phyloP scores from a whole-genome alignment of 2,797 vertebrate species.

The Eleutherodactylus coqui region DNA sequence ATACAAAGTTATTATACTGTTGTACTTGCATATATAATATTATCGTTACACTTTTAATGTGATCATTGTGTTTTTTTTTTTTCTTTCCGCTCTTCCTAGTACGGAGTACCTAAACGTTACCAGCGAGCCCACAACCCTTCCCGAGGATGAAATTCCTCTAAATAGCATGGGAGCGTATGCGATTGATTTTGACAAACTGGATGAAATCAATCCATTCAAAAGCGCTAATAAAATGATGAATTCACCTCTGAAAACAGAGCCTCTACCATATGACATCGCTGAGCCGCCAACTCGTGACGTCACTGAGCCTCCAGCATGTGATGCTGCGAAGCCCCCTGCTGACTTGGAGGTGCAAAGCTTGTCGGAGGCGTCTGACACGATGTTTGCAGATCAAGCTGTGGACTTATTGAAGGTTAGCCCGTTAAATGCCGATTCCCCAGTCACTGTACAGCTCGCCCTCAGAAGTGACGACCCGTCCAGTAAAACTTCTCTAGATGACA shows the following conservation, averaged over 20 bases:
- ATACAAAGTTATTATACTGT: too few species aligned
- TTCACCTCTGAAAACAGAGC: conserved; percentile 65
- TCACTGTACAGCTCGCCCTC: conserved; percentile 18
- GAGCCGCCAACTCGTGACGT: neutral
- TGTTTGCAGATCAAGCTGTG: too few species aligned
- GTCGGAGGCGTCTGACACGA: neutral
- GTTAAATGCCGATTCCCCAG: conserved; percentile 22
- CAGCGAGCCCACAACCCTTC: neutral
- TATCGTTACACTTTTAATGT: too few species aligned
- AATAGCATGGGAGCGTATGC: conserved; percentile 79
- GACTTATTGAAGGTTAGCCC: neutral
- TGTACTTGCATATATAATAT: too few species aligned
- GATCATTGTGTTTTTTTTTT: neutral
- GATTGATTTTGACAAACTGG: conserved; percentile 71
- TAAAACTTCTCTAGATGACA: conserved; percentile 44
- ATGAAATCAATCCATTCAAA: conserved; percentile 64
- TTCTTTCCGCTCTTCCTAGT: neutral
- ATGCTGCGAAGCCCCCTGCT: neutral
- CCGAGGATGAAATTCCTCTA: conserved; percentile 75
- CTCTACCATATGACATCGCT: neutral
- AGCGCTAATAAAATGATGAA: conserved; percentile 66
- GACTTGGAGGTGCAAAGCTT: neutral
- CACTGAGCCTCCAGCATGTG: neutral
- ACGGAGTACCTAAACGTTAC: neutral
- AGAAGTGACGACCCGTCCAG: neutral